These are phyloP conservation scores for Dugesia japonica DNA, from an alignment of 2,888 invertebrate genomes.

Conservation along the genomic window DNA sequence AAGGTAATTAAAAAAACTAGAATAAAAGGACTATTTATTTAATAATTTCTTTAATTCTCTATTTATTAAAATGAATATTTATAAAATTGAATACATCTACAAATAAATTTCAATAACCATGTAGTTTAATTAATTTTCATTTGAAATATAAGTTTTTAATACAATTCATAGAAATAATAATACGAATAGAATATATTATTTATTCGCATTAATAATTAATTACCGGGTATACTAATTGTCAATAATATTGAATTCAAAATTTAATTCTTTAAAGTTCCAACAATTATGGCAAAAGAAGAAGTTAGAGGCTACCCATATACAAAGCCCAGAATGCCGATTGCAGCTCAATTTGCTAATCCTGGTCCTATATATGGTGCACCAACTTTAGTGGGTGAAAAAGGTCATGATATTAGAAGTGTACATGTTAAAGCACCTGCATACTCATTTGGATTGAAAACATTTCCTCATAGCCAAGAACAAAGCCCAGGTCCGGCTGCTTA, in stretches of 20 bases:
- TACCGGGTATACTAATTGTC: not conserved
- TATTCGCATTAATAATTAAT: not conserved
- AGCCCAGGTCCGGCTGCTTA: not conserved
- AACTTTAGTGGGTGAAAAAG: not conserved
- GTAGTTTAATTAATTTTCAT: too few relatives aligned
- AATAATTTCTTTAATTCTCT: too few relatives aligned
- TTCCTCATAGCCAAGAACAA: not conserved
- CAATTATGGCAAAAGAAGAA: not conserved
- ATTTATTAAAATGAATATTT: too few relatives aligned
- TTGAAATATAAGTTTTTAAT: too few relatives aligned
- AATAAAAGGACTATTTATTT: too few relatives aligned
- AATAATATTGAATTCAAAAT: not conserved
- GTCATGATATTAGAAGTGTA: not conserved
- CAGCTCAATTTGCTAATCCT: not conserved
- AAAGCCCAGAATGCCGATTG: not conserved
- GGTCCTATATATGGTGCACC: not conserved
- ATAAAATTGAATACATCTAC: too few relatives aligned
- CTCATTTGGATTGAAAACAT: not conserved
- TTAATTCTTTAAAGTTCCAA: not conserved
- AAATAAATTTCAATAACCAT: too few relatives aligned
- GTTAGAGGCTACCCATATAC: not conserved
- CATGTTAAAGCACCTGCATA: not conserved
- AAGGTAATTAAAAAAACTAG: too few relatives aligned
- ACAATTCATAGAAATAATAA: too few relatives aligned
- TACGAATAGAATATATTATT: too few relatives aligned